These are phyloP conservation scores for Callimorpha dominula DNA, from an alignment of 2,888 invertebrate species.

Conservation along the genomic window DNA sequence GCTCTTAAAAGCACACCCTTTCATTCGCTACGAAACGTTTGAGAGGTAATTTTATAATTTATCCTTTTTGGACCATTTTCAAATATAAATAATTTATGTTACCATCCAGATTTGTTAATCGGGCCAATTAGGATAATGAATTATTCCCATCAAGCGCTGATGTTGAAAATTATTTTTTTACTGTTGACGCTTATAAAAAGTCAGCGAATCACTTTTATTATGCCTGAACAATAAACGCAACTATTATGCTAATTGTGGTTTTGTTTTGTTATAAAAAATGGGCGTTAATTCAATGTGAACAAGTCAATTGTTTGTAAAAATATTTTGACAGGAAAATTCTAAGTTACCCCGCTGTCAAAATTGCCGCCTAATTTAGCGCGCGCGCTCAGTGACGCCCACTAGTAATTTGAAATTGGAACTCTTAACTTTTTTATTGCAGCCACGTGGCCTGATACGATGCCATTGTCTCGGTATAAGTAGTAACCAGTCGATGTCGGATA, in stretches of 20 bases:
- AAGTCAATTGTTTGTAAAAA: slow-evolving; percentile 83
- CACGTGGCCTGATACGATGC: slow-evolving; percentile 71
- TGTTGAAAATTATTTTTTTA: slow-evolving; percentile 24
- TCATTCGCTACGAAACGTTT: slow-evolving; percentile 77
- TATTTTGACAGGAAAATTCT: slow-evolving; percentile 85
- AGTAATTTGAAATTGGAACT: slow-evolving; percentile 79
- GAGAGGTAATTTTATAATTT: slow-evolving; percentile 82
- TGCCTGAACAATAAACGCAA: slow-evolving; percentile 60
- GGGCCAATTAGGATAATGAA: slow-evolving; percentile 72
- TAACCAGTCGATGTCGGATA: background rate
- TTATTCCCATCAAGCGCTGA: slow-evolving; percentile 58
- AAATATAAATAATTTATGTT: slow-evolving; percentile 79
- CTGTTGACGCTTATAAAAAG: slow-evolving; percentile 28
- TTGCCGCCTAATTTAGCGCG: slow-evolving; percentile 78
- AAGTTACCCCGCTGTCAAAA: slow-evolving; percentile 78
- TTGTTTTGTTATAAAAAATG: slow-evolving; percentile 79
- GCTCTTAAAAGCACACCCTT: slow-evolving; percentile 76
- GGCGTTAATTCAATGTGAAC: slow-evolving; percentile 68
- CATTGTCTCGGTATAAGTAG: slow-evolving; percentile 38
- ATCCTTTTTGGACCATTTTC: slow-evolving; percentile 84
- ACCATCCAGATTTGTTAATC: slow-evolving; percentile 72
- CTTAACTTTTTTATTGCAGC: slow-evolving; percentile 77
- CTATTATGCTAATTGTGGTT: slow-evolving; percentile 87
- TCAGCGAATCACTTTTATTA: slow-evolving; percentile 29
- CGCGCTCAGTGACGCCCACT: slow-evolving; percentile 71